Evolutionary conservation across 53 echinoderm and acorn worm species (phyloP).

Genomic region (Arbacia lixula): DNA sequence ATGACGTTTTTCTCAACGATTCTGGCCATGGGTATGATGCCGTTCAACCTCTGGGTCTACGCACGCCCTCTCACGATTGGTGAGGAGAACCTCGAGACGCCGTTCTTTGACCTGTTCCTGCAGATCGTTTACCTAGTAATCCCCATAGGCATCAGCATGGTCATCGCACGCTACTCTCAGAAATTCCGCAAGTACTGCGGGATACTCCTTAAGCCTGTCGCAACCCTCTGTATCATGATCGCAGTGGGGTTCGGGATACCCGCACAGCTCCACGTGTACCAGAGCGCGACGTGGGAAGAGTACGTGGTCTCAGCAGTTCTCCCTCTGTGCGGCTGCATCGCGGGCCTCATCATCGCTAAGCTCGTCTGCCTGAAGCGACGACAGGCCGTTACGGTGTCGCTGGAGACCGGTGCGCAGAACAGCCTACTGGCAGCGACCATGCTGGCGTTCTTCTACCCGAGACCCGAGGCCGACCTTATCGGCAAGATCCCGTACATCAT

Average conservation of each 20-base stretch:
- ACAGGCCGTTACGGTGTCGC: slow-evolving; percentile 69
- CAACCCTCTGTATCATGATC: slow-evolving; percentile 63
- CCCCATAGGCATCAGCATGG: slow-evolving; percentile 69
- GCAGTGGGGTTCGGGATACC: slow-evolving; percentile 68
- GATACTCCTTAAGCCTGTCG: slow-evolving; percentile 72
- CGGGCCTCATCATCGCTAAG: slow-evolving; percentile 63
- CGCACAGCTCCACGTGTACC: slow-evolving; percentile 62
- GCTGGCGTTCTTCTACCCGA: slow-evolving; percentile 74
- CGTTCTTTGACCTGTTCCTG: slow-evolving; percentile 66
- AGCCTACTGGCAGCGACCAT: slow-evolving; percentile 77
- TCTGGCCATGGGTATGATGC: slow-evolving; percentile 79
- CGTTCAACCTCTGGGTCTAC: slow-evolving; percentile 77
- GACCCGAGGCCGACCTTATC: slow-evolving; percentile 74
- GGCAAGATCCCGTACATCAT: slow-evolving; percentile 67
- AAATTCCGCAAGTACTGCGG: slow-evolving; percentile 59
- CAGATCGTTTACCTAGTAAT: slow-evolving; percentile 67
- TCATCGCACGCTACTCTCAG: slow-evolving; percentile 56
- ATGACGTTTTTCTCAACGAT: slow-evolving; percentile 79
- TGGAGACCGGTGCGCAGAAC: slow-evolving; percentile 84
- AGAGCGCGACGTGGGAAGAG: slow-evolving; percentile 53
- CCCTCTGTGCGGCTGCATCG: slow-evolving; percentile 61
- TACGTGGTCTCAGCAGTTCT: slow-evolving; percentile 60
- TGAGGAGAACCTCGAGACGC: slow-evolving; percentile 63
- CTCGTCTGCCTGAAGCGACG: slow-evolving; percentile 43
- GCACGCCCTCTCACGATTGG: slow-evolving; percentile 60